Base-by-base conservation (phyloP, 2,113 vertebrate genomes). In the Antechinus flavipes region DNA sequence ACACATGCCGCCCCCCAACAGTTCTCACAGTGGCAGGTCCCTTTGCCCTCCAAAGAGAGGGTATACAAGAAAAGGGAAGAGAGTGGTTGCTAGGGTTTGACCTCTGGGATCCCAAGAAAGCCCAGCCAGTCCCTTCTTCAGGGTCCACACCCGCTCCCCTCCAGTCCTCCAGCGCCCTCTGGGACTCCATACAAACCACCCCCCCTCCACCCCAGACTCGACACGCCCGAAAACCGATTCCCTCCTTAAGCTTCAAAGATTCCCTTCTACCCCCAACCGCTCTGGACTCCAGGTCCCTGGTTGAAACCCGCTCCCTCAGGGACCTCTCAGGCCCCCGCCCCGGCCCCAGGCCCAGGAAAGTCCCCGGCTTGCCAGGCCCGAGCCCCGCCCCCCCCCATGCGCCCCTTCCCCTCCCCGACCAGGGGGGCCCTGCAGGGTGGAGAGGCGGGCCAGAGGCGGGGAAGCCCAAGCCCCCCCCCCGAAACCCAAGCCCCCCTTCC, bases 341-440 rank as follows among this genome's bases (percentile, higher is more conserved):
- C n/a, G 95, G 95, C 96, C 96, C 92, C 8, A 26, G 92, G 92
- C 94, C 96, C 96, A 98, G 97, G 98, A 98, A 97, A 98, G 97
- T 96, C 97, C 97, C 96, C 2, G 97, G 98, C 96, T 98, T 94
- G 91, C 84, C 55, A 95, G 98, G 98, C 98, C 98, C 61, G 68
- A 94, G 96, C 98, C 97, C 97, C 96, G 95, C 97, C 96, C 97
- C 96, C 96, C 96, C 95, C 49, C 92, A 92, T 93, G 91, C 19
- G 53, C 55, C 95, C 96, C 92, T 96, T 68, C 95, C 93, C 91
- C 96, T 89, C 91, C 94, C 95, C 91, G 97, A 97, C 96, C 95
- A 94, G 94, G 95, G 97, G 96, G 90, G 91, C 58, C 47, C 26
- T 84, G 27, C 92, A 58, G 58, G 91, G 68, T 90, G n/a, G 89